Percentiles rank a stretch among this genome's conserved stretches.
These are phyloP conservation scores for Drosophila pseudotalamancana DNA, from an alignment of 2,888 invertebrate species.

Conservation along the genomic window DNA sequence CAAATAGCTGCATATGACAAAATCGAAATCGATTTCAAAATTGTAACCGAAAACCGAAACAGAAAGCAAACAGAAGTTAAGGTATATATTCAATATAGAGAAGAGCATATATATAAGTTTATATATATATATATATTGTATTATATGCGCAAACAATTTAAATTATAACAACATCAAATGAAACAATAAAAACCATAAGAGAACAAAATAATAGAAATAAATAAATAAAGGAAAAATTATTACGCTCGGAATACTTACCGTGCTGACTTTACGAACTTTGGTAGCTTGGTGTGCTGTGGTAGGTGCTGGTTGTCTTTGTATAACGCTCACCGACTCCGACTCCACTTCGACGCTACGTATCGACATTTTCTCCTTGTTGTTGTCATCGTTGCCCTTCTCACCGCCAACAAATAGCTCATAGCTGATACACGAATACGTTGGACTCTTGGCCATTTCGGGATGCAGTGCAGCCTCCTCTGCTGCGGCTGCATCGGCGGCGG, in stretches of 20 bases:
- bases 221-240: conserved; percentile 51
- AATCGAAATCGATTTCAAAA: conserved; percentile 32
- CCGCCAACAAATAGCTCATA: conserved; percentile 96
- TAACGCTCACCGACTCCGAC: conserved; percentile 96
- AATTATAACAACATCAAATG: conserved; percentile 23
- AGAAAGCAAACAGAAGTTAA: conserved; percentile 30
- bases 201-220: conserved; percentile 17
- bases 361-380: conserved; percentile 96
- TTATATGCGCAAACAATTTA: too few relatives aligned
- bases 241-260: conserved; percentile 89
- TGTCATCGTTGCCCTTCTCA: conserved; percentile 95
- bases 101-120: conserved; percentile 19
- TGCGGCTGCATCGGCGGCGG: conserved; percentile 87
- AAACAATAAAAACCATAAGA: conserved; percentile 29
- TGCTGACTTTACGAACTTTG: conserved; percentile 96
- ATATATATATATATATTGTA: too few relatives aligned
- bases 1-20: conserved; percentile 41
- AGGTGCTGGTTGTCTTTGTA: conserved; percentile 85
- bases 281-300: conserved; percentile 85
- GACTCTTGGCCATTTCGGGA: conserved; percentile 92
- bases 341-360: conserved; percentile 94
- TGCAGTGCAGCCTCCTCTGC: conserved; percentile 85
- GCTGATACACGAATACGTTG: conserved; percentile 96
- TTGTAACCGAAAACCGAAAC: conserved; percentile 26
- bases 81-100: conserved; percentile 28